These are phyloP conservation scores for Drosophila miranda DNA, from an alignment of 1,140 invertebrate genomes.

Conservation along the genomic window DNA sequence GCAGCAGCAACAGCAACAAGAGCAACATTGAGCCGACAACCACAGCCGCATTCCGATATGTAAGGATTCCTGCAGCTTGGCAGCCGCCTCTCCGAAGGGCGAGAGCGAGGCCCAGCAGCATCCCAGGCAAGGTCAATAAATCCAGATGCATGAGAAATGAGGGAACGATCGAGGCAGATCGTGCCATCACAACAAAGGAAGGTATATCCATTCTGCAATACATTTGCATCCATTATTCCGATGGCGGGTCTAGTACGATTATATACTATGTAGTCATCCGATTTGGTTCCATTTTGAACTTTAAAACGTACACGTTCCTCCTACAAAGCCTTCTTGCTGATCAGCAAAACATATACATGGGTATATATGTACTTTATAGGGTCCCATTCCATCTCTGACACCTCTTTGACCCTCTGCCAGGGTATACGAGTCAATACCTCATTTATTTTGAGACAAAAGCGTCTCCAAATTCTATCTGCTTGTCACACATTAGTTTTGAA, in stretches of 20 bases:
- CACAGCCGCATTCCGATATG: slow-evolving; percentile 76
- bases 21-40: slow-evolving; percentile 37
- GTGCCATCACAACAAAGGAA: no score
- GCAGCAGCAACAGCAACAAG: slow-evolving; percentile 9
- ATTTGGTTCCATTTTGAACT: no score
- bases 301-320: no score
- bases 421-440: slow-evolving; percentile 8
- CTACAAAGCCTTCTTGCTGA: no score
- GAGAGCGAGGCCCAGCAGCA: no score
- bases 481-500: slow-evolving; percentile 41
- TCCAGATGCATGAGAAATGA: slow-evolving; percentile 34
- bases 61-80: slow-evolving; percentile 62
- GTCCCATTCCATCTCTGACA: no score
- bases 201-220: no score
- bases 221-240: no score
- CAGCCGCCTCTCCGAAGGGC: slow-evolving; percentile 2
- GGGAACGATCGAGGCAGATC: slow-evolving; percentile 13
- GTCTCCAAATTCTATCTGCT: slow-evolving; percentile 13
- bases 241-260: no score
- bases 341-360: no score
- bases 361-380: no score
- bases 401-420: neutral
- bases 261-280: no score
- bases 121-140: slow-evolving; percentile 65
- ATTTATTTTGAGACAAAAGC: slow-evolving; percentile 31